Evolutionary conservation across 1,140 invertebrate genomes (phyloP), one percentile per base, ranked within the genome.

Genomic region (Pogonus chalceus): DNA sequence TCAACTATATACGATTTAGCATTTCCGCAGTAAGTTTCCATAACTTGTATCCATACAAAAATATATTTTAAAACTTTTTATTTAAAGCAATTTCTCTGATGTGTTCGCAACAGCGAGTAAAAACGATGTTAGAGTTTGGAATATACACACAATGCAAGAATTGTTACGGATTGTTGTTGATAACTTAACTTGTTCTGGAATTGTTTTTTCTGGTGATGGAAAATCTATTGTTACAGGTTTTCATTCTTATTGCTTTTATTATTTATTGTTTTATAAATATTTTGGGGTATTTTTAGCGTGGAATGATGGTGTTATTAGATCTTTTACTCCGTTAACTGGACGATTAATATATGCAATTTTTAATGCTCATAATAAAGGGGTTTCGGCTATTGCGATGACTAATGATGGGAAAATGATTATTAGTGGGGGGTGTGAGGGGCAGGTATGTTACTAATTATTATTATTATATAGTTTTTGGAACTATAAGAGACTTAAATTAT

Each of bases 401-500:
- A 76, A 72, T n/a, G 77, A 85, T 56, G 83, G 84, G 0, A 72
- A 72, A n/a, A 78, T 78, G 7, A 75, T 95, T 35, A 77, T 95
- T 31, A 92, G 85, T 55, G 92, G 91, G 2, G 91, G 91, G 9
- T 87, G 85, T 51, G 91, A 95, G 65, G 90, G 90, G 20, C 86
- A 89, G 72, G 83, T 86, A 31, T 35, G 20, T 51, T 23, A 24
- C 23, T 20, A 1, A 51, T 16, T 10, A 1, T 35, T 4, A n/a
- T 1, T 4, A 50, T 20, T 49, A 4, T 7, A 48, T 22, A 24
- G 35, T 26, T 53, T 35, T 22, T 26, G 16, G 23, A 14, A 39
- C 31, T 35, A n/a, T 35, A 9, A 35, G n/a, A 7, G 9, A 51
- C 14, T 21, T n/a, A 26, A 53, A 20, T 21, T 18, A 16, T 24